phyloP scores from a whole-genome alignment of 2,113 vertebrate genomes.

The Malaclemys terrapin region DNA sequence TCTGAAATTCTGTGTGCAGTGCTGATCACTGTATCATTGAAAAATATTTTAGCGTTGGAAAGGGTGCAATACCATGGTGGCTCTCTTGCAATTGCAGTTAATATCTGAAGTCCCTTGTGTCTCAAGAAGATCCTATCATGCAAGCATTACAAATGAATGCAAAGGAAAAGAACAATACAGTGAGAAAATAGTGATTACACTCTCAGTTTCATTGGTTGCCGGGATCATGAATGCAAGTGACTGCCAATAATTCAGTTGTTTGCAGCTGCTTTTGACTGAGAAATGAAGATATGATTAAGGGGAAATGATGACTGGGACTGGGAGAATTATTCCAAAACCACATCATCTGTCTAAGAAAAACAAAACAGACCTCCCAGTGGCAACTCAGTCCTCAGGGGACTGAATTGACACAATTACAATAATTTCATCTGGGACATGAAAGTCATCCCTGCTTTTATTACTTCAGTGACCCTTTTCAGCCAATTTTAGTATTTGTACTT shows the following conservation, averaged over 20 bases:
- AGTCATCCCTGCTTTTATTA: conserved; percentile 46
- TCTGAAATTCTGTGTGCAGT: fast-evolving
- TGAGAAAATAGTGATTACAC: neutral
- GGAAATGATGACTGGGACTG: neutral
- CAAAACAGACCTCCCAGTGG: conserved; percentile 29
- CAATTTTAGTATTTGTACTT: conserved; percentile 49
- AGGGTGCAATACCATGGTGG: fast-evolving
- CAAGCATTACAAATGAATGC: fast-evolving
- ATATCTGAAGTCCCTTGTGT: neutral
- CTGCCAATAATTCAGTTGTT: neutral
- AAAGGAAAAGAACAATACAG: neutral
- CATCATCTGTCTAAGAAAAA: neutral
- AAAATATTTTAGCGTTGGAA: neutral
- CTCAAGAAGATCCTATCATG: neutral
- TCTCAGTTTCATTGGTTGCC: fast-evolving
- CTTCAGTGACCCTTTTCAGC: conserved; percentile 49
- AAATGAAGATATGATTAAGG: neutral
- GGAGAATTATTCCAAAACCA: neutral
- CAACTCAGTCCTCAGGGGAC: conserved; percentile 26
- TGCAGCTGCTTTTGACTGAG: neutral
- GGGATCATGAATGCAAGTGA: fast-evolving
- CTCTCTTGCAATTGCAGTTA: neutral
- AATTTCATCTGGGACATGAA: conserved; percentile 49
- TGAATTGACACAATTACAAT: conserved; percentile 26
- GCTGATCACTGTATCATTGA: neutral